A percentile compares a stretch with the other conserved stretches of the same genome.
These are phyloP conservation scores for Glossophaga mutica DNA, from an alignment of 2,797 vertebrate species.

Conservation along the genomic window DNA sequence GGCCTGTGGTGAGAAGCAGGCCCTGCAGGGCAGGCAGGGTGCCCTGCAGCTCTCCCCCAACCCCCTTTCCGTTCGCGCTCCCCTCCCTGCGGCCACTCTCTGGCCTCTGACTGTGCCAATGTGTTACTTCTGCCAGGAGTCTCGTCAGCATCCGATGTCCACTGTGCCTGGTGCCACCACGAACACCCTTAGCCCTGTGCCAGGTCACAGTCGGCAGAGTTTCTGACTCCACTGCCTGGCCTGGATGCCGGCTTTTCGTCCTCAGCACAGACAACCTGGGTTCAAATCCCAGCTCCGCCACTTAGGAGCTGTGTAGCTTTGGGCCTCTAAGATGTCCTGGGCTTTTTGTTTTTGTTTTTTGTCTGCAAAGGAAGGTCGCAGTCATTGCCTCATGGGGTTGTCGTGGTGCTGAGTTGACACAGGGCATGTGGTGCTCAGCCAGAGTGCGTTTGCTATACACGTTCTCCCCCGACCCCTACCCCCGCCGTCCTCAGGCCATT, in stretches of 20 bases:
- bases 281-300: too few relatives aligned
- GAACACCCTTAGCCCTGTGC: not conserved
- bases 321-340: not conserved
- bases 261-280: not conserved
- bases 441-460: fast-evolving
- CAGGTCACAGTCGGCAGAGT: fast-evolving
- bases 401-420: not conserved
- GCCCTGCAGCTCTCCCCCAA: not conserved
- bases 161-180: fast-evolving
- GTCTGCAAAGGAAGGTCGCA: not conserved
- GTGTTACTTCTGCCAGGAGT: not conserved
- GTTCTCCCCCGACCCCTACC: not conserved
- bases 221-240: not conserved
- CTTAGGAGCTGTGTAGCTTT: not conserved
- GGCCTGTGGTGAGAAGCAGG: not conserved
- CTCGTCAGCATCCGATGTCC: not conserved
- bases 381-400: too few relatives aligned
- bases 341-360: not conserved
- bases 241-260: not conserved
- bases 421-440: not conserved
- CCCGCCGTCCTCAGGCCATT: not conserved
- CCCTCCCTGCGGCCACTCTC: not conserved
- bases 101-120: not conserved
- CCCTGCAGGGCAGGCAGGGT: not conserved
- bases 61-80: not conserved